Evolutionary conservation across 2,113 vertebrate genomes (phyloP), one percentile per base, ranked within the genome.

Genomic region (Sorex araneus): DNA sequence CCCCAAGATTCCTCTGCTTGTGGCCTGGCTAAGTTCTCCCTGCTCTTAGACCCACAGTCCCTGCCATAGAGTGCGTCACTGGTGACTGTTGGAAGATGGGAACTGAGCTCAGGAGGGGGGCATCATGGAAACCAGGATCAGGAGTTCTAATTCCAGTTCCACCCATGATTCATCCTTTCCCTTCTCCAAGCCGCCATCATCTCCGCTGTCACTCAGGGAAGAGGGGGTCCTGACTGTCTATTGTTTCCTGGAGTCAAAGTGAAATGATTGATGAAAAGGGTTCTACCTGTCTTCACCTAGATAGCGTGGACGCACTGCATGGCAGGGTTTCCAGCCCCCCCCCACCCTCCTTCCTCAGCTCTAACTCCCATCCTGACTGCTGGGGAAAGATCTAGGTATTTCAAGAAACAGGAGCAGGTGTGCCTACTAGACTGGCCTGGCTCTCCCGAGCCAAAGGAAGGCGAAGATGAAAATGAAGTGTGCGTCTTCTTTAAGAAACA

Each of bases 381-480:
- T 80, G 74, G n/a, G 54, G 34, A 13, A 69, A 84, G 67, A 84
- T 21, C 30, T 3, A 13, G 57, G 28, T 23, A 30, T 73, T 84
- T 78, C 47, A 69, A 88, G 76, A 92, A 71, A 63, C 36, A 32
- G 4, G 54, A 54, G 23, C 32, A 0, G 27, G 30, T 3, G 12
- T 64, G 11, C 47, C 36, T 45, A 40, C 36, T 45, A 6, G 43
- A 45, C 19, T 6, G 86, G 34, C 5, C 11, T 77, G 30, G 25
- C 2, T 66, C 6, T 8, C 2, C 2, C 11, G 47, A 57, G 71
- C 77, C 76, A 76, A 66, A 70, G 76, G 86, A 93, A 94, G 67
- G 40, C 30, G 0, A 75, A 11, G 87, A 94, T 95, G 67, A 97
- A 97, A 96, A 94, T 2, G 91, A 95, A 95, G 79, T 15, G 25